Base-by-base conservation (phyloP, 1,140 invertebrate species). In the Cataglyphis hispanica region DNA sequence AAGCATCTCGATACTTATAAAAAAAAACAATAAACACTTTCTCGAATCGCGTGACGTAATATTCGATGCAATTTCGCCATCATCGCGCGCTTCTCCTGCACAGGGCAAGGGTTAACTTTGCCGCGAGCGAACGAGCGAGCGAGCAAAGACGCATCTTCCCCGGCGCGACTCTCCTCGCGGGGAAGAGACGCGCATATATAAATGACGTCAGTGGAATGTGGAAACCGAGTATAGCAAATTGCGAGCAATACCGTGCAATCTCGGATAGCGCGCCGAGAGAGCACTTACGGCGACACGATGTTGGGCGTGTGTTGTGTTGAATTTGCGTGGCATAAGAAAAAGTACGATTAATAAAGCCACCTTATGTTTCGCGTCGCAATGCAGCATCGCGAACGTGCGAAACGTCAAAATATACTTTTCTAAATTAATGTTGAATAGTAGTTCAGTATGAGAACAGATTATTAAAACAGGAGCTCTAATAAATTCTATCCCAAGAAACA, bases 151-250 rank as follows among this genome's bases (percentile, higher is more conserved):
- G 86, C 87, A 80, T 77, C 69, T 87, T 86, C 58, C 64, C 46
- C 70, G n/a, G n/a, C n/a, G 85, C 16, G 43, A 70, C 66, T 58
- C 67, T 87, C 25, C 74, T 67, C 56, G 64, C 58, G 86, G 72
- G 46, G 50, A 75, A 34, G 43, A 80, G 60, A 67, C 76, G 72
- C 84, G 87, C 77, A 3, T 70, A 61, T 64, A 61, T 64, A 72
- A 70, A 84, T 89, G 88, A 89, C 78, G 88, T 89, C 88, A 89
- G 87, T 56, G 87, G 88, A 89, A 89, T 89, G 88, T 89, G 67
- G 87, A 89, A 89, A 86, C 87, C 60, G 64, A 60, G 63, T 74
- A 83, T 61, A 78, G 77, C 84, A 89, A 89, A 89, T 89, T 89
- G 88, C 83, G 78, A 89, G 83, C 87, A 88, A 86, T 88, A 88